Evolutionary conservation across 2,888 invertebrate species (phyloP), one percentile per base, ranked within the genome.

Genomic region (Axea sp.): DNA sequence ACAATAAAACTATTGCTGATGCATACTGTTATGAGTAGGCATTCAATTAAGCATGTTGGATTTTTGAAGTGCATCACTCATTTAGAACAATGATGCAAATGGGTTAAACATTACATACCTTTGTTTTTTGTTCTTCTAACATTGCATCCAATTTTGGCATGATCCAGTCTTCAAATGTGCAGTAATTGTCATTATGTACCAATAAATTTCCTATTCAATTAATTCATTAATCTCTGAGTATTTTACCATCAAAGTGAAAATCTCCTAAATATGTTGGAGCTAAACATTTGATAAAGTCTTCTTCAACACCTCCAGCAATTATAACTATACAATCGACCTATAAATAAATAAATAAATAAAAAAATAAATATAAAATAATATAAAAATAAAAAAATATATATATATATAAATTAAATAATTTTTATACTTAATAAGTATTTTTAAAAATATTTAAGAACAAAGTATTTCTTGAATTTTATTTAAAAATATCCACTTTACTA

Each of bases 131-230:
- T 84, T 99, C 97, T 31, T 91, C 88, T 3, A 98, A 86, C 94
- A 99, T 95, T 86, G 94, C 92, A 83, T 98, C 95, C 1, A 99
- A 90, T 73, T 96, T 90, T 0, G 99, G 99, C 89, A 95, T 96
- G 0, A 98, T 90, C 99, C 99, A 99, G 83, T 97, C 95, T 88
- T 99, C 98, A 89, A 99, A 99, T 79, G 92, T 91, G 84, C 99
- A 99, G 87, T 99, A 99, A 88, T 99, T 99, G 81, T 97, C 94
- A 89, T 99, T 99, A 0, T 99, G 99, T 0, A 99, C 97, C 41
- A 99, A 89, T 33, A 99, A 90, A 88, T 99, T 99, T 26, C 96
- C 96, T 69, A 95, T 95, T 76, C 96, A 89, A 87, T 98, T 98
- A 51, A 98, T 93, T 2, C 97, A 99, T 51, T 93, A 92, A 7